Evolutionary conservation across 1,140 invertebrate species (phyloP).

Genomic region (Philaenus spumarius): DNA sequence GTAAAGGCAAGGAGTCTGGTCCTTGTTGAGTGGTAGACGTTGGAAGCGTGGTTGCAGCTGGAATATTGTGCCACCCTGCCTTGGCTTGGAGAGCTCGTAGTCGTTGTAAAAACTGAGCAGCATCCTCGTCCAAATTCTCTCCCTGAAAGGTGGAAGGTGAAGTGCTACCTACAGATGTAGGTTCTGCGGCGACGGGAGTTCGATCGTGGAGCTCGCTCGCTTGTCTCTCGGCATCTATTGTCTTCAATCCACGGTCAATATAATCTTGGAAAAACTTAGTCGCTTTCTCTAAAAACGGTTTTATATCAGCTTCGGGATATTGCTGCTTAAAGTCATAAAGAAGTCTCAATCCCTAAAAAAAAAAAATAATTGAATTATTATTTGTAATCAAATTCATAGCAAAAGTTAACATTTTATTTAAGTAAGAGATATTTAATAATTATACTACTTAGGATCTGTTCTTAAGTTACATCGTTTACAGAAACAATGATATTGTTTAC

Average conservation of each 20-base stretch:
- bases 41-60: neutral
- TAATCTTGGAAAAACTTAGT: slow-evolving; percentile 90
- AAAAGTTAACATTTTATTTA: too few species aligned
- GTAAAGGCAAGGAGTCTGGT: too few species aligned
- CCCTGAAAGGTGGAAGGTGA: neutral
- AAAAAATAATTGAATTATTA: too few species aligned
- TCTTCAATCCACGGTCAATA: slow-evolving; percentile 77
- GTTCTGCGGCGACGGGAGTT: neutral
- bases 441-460: too few species aligned
- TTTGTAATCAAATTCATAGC: too few species aligned
- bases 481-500: too few species aligned
- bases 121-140: neutral
- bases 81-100: slow-evolving; percentile 9
- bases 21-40: neutral
- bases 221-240: slow-evolving; percentile 51
- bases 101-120: neutral
- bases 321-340: slow-evolving; percentile 86
- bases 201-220: neutral
- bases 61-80: slow-evolving; percentile 7
- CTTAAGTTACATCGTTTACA: too few species aligned
- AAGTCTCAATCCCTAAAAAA: slow-evolving; percentile 66
- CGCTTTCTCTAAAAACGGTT: slow-evolving; percentile 80
- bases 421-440: too few species aligned
- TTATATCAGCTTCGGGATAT: slow-evolving; percentile 86
- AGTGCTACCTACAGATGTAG: too few species aligned